phyloP scores from a whole-genome alignment of 2,888 invertebrate species.

The Megalurothrips usitatus region DNA sequence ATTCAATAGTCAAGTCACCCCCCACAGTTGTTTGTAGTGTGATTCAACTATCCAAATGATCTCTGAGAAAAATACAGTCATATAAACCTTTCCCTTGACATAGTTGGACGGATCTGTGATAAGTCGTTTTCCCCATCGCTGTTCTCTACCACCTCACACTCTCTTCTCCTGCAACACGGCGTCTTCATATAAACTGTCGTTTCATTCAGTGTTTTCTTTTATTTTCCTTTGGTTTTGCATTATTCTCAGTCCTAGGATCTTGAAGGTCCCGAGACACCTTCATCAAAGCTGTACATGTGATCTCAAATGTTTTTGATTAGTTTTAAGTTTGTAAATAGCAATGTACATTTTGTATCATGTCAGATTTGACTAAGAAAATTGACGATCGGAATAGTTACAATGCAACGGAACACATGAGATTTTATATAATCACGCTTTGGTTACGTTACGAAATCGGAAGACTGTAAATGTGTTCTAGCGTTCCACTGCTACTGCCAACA shows the following conservation, averaged over 20 bases:
- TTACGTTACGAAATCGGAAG: background rate
- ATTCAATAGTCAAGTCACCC: constrained; percentile 10
- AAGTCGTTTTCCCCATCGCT: constrained; percentile 2
- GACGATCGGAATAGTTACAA: constrained; percentile 20
- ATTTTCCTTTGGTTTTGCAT: constrained; percentile 22
- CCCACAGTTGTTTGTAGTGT: background rate
- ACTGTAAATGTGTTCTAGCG: constrained; percentile 9
- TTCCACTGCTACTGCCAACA: background rate
- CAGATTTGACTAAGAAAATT: background rate
- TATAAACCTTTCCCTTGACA: background rate
- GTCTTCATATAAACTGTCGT: constrained; percentile 22
- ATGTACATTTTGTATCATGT: constrained; percentile 7
- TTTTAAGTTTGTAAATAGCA: constrained; percentile 14
- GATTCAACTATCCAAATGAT: constrained; percentile 13
- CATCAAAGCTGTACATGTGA: constrained; percentile 23
- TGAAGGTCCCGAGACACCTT: constrained; percentile 14
- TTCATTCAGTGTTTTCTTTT: constrained; percentile 16
- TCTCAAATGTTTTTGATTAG: constrained; percentile 20
- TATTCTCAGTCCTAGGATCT: background rate
- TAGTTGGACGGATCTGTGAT: constrained; percentile 19
- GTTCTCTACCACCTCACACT: constrained; percentile 1
- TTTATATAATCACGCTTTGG: background rate
- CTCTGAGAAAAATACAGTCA: background rate
- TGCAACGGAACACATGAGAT: constrained; percentile 16
- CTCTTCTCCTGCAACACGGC: constrained; percentile 4